Conservation (phyloP, 2,113 vertebrate genomes). For the Microcebus murinus region DNA sequence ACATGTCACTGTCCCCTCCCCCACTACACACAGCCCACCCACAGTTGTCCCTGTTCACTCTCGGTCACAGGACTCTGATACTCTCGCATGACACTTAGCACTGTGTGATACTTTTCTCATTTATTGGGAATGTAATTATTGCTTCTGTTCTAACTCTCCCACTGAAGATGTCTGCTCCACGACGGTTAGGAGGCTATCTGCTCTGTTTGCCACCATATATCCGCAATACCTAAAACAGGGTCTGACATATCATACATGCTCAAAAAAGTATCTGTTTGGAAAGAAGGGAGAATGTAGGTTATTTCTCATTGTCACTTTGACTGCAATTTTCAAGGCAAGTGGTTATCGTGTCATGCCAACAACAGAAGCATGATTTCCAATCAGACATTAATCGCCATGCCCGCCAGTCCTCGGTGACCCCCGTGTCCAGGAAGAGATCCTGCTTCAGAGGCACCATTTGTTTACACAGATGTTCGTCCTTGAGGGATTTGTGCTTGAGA, state of each 20-base stretch:
- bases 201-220: accelerated
- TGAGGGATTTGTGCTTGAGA: not conserved
- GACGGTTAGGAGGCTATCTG: not conserved
- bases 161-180: not conserved
- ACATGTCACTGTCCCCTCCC: too few relatives aligned
- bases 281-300: accelerated
- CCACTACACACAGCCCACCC: too few relatives aligned
- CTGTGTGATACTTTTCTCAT: not conserved
- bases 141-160: not conserved
- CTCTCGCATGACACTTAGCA: not conserved
- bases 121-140: not conserved
- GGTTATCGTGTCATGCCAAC: not conserved
- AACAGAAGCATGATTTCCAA: constrained; percentile 4
- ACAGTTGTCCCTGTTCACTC: not conserved
- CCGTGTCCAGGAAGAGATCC: constrained; percentile 5
- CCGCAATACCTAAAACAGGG: not conserved
- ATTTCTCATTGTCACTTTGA: not conserved
- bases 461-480: constrained; percentile 65
- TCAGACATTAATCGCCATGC: not conserved
- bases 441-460: constrained; percentile 62
- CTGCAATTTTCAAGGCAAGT: not conserved
- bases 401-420: not conserved
- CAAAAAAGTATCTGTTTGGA: not conserved
- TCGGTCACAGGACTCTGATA: not conserved
- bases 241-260: not conserved